A percentile compares a stretch with the other conserved stretches of the same genome.
These are phyloP conservation scores for Clarias macrocephalus DNA, from an alignment of 2,113 vertebrate species.

Conservation along the genomic window DNA sequence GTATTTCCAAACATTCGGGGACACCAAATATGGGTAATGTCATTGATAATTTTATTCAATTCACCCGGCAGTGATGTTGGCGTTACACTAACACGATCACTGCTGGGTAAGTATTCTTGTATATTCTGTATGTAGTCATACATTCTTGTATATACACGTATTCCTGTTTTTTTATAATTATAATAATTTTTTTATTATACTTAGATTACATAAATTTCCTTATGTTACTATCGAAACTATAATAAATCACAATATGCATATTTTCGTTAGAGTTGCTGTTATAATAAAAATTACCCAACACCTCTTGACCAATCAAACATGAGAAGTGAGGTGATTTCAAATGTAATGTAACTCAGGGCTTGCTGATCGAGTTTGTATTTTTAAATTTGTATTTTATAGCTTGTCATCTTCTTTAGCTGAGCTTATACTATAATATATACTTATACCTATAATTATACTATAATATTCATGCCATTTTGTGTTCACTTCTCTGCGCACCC, in stretches of 20 bases:
- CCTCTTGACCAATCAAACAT: not conserved
- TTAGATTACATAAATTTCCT: not conserved
- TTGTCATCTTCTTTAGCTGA: not conserved
- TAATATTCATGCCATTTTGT: conserved; percentile 1
- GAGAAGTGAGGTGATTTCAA: not conserved
- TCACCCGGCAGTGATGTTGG: too few species aligned
- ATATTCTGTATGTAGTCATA: too few species aligned
- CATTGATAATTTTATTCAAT: too few species aligned
- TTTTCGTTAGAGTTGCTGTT: not conserved
- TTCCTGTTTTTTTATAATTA: not conserved
- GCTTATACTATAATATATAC: not conserved
- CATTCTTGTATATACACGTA: too few species aligned
- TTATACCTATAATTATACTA: too few species aligned
- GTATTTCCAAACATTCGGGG: too few species aligned
- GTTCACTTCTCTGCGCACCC: conserved; percentile 35
- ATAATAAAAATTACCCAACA: not conserved
- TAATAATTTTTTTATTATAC: not conserved
- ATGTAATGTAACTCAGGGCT: not conserved
- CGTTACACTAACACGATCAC: too few species aligned
- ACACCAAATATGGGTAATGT: too few species aligned
- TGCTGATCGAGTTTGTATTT: not conserved
- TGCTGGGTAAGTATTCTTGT: too few species aligned
- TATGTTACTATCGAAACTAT: not conserved
- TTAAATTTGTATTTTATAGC: not conserved
- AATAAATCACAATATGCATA: not conserved